Evolutionary conservation across 2,797 vertebrate species (phyloP).

Genomic region (Schizopygopsis malacanthus): DNA sequence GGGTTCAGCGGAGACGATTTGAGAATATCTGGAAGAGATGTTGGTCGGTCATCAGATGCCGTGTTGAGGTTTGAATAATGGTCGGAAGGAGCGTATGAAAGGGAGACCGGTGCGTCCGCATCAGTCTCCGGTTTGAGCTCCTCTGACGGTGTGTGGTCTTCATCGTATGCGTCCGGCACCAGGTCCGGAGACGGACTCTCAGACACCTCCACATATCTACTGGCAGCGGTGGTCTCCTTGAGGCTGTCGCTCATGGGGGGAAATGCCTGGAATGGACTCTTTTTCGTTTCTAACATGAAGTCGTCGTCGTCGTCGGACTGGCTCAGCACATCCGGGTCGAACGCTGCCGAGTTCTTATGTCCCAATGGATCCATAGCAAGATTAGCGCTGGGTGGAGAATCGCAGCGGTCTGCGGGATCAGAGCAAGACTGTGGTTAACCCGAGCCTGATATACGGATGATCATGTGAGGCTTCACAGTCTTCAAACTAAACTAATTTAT

Average conservation of each 20-base stretch:
- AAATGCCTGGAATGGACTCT: conserved; percentile 77
- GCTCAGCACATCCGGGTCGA: conserved; percentile 67
- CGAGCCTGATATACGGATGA: conserved; percentile 67
- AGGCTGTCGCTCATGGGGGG: conserved; percentile 71
- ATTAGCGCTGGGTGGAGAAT: conserved; percentile 71
- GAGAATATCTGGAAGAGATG: conserved; percentile 91
- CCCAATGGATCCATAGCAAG: conserved; percentile 74
- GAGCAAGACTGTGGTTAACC: conserved; percentile 68
- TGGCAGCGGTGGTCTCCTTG: conserved; percentile 70
- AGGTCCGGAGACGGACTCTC: conserved; percentile 95
- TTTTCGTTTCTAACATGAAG: conserved; percentile 77
- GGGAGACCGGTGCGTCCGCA: conserved; percentile 66
- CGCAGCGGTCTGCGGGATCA: conserved; percentile 79
- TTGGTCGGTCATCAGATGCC: conserved; percentile 75
- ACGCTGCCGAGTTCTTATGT: conserved; percentile 67
- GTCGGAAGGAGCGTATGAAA: conserved; percentile 61
- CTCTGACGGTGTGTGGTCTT: conserved; percentile 77
- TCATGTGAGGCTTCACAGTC: conserved; percentile 72
- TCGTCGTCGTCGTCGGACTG: conserved; percentile 75
- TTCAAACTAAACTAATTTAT: conserved; percentile 59
- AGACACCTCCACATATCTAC: conserved; percentile 75
- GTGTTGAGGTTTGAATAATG: not conserved
- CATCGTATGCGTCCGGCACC: conserved; percentile 89
- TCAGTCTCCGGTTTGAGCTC: not conserved
- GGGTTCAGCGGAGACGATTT: conserved; percentile 86